These are phyloP conservation scores for Aeoliscus strigatus DNA, from an alignment of 2,797 vertebrate genomes.

Conservation along the genomic window DNA sequence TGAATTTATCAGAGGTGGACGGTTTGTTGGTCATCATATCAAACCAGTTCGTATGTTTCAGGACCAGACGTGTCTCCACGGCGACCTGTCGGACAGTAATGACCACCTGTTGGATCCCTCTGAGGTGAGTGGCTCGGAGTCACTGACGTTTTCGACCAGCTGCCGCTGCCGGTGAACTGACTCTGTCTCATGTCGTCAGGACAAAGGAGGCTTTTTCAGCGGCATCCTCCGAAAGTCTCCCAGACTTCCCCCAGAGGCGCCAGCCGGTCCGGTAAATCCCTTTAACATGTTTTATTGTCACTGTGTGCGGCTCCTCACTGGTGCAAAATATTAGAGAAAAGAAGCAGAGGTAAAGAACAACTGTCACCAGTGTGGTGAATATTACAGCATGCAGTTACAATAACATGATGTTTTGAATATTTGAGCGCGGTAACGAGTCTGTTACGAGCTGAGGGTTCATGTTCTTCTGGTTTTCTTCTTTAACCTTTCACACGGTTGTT, in stretches of 20 bases:
- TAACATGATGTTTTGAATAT: no score
- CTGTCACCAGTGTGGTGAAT: no score
- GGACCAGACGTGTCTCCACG: slow-evolving; percentile 24
- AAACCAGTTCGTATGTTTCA: slow-evolving; percentile 17
- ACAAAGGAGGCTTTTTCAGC: slow-evolving; percentile 43
- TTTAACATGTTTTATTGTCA: no score
- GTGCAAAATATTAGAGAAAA: no score
- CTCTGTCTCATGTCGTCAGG: slow-evolving; percentile 23
- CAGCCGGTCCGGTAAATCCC: slow-evolving; percentile 29
- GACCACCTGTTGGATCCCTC: slow-evolving; percentile 30
- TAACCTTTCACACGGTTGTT: background rate
- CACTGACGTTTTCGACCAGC: background rate
- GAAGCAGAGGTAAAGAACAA: no score
- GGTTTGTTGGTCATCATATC: background rate
- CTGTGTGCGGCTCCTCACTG: no score
- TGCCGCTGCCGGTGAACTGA: background rate
- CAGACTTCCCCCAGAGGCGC: slow-evolving; percentile 25
- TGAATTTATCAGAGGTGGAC: no score
- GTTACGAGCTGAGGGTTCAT: no score
- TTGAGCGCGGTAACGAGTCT: no score
- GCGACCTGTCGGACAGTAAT: slow-evolving; percentile 29
- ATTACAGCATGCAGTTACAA: no score
- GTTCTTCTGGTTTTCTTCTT: background rate
- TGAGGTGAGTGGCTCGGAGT: slow-evolving; percentile 30
- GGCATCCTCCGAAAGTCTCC: slow-evolving; percentile 39